Evolutionary conservation across 2,888 invertebrate genomes (phyloP).

Genomic region (Tetranychus piercei): DNA sequence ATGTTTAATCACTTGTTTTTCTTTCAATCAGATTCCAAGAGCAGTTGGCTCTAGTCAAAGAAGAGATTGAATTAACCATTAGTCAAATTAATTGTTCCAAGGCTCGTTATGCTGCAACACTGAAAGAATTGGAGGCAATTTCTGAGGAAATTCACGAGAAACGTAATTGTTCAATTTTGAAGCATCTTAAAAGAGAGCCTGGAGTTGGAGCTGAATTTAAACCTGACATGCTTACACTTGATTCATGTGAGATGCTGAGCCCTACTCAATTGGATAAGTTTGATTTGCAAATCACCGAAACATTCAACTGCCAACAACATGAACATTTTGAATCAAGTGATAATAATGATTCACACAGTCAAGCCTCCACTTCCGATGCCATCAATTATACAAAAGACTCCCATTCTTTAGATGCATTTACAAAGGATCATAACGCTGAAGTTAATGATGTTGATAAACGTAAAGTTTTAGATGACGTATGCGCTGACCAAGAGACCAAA

Average conservation of each 20-base stretch:
- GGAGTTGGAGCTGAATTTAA: slow-evolving; percentile 21
- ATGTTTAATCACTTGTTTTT: background rate
- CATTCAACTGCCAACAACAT: background rate
- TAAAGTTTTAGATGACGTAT: no score
- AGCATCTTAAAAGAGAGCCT: slow-evolving; percentile 20
- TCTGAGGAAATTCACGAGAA: slow-evolving; percentile 23
- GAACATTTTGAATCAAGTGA: background rate
- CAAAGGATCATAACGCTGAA: no score
- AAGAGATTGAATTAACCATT: slow-evolving; percentile 16
- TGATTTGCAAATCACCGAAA: background rate
- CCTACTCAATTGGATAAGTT: background rate
- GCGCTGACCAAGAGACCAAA: no score
- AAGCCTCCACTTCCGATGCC: no score
- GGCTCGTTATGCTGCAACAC: slow-evolving; percentile 18
- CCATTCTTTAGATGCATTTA: no score
- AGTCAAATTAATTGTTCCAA: slow-evolving; percentile 16
- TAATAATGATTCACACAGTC: no score
- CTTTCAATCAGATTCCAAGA: slow-evolving; percentile 11
- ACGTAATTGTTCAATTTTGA: slow-evolving; percentile 14
- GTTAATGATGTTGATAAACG: no score
- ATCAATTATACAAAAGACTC: no score
- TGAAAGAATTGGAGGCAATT: slow-evolving; percentile 20
- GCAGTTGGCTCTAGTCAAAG: slow-evolving; percentile 17
- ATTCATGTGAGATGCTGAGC: background rate
- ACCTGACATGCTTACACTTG: background rate